phyloP scores from a whole-genome alignment of 1,140 invertebrate genomes.

The Ctenoplectra terminalis region DNA sequence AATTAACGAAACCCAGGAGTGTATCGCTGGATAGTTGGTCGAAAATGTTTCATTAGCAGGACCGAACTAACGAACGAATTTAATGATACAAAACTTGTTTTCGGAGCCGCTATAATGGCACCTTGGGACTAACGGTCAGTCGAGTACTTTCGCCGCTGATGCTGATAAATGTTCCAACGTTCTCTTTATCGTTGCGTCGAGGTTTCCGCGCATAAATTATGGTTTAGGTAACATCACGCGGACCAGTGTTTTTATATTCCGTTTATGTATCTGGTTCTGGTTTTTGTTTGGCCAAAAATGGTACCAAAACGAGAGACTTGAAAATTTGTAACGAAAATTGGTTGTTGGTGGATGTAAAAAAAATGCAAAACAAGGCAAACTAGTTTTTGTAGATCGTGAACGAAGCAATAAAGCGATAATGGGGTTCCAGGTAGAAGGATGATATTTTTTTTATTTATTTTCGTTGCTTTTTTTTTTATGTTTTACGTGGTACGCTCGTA shows the following conservation, averaged over 20 bases:
- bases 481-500: too few species aligned
- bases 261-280: too few species aligned
- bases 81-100: constrained; percentile 50
- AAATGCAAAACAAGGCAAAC: background rate
- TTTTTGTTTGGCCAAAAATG: background rate
- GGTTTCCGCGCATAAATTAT: background rate
- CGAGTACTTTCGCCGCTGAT: constrained; percentile 16
- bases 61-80: constrained; percentile 42
- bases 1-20: constrained; percentile 48
- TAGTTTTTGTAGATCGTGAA: background rate
- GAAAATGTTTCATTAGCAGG: constrained; percentile 37
- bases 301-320: background rate
- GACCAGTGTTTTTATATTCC: background rate
- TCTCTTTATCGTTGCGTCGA: background rate
- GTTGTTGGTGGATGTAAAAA: too few species aligned
- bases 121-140: constrained; percentile 15
- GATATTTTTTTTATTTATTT: too few species aligned
- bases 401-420: too few species aligned
- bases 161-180: constrained; percentile 24
- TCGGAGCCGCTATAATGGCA: constrained; percentile 19
- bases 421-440: too few species aligned
- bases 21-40: constrained; percentile 16
- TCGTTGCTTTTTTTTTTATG: too few species aligned
- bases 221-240: background rate
- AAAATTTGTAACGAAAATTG: background rate